Evolutionary conservation across 2,888 invertebrate genomes (phyloP), one percentile per base, ranked within the genome.

Genomic region (Sepioteuthis lessoniana): DNA sequence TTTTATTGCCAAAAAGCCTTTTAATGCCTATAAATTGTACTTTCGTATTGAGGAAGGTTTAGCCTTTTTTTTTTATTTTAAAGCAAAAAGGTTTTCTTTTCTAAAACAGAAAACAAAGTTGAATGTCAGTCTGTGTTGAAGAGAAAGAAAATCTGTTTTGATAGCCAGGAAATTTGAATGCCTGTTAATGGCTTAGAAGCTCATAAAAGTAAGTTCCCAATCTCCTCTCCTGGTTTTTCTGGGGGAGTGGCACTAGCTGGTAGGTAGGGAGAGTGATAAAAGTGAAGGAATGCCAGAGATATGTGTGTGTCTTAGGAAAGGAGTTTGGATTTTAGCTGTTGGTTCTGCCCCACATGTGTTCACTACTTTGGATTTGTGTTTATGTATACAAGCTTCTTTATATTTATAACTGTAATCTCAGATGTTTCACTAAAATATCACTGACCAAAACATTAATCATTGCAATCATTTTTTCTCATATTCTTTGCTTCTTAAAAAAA

Each of bases 111-210:
- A 76, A 76, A 76, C n/a, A 76, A 76, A 76, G 35, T 35, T n/a
- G 35, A 76, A 35, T 76, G 76, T 76, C 76, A 76, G 76, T 16
- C 93, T 94, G 90, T 90, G 60, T 47, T 55, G 90, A 93, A 76
- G 60, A 50, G 94, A 93, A 50, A 90, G 90, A 94, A 94, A 90
- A 94, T 94, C 76, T 76, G 76, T 76, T 76, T 76, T 76, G 76
- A 76, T 76, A 35, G 76, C n/a, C n/a, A 76, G 76, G 76, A 76
- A 76, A 76, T n/a, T 76, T 76, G 76, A 76, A 76, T 76, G 76
- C n/a, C 76, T 76, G 76, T n/a, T 76, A 76, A 76, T 76, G 76
- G 76, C n/a, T 76, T 76, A 35, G 76, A 76, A 76, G 10, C 76
- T 76, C 76, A 76, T 76, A 76, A 76, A 76, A n/a, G n/a, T 76